phyloP scores from a whole-genome alignment of 2,113 vertebrate species.

The Albula glossodonta region DNA sequence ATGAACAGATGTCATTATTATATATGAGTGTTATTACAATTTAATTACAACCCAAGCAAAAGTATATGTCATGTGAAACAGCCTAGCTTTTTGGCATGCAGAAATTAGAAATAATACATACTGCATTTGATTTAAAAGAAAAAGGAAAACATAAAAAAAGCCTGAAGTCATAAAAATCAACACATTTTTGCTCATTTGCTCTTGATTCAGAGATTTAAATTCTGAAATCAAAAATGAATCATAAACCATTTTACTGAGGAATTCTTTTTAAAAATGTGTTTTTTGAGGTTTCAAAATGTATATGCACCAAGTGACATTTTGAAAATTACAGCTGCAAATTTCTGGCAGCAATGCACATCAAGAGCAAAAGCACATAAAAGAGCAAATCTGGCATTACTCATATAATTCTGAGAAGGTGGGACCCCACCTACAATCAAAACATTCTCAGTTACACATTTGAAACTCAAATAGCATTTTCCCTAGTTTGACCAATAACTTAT shows the following conservation, averaged over 20 bases:
- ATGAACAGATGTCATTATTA: no score
- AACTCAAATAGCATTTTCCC: background rate
- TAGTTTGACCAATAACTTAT: no score
- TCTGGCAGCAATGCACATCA: background rate
- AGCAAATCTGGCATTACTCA: conserved; percentile 11
- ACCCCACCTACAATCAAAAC: conserved; percentile 22
- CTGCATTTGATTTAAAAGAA: no score
- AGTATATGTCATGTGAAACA: no score
- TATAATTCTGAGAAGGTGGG: conserved; percentile 21
- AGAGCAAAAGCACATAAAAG: conserved; percentile 14
- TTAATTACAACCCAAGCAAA: no score
- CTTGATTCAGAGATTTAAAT: background rate
- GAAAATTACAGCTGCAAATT: background rate
- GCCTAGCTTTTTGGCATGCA: no score
- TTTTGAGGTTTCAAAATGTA: background rate
- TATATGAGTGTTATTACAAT: no score
- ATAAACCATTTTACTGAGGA: background rate
- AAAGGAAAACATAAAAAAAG: background rate
- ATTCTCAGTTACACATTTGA: conserved; percentile 3
- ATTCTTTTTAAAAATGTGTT: background rate
- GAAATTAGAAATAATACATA: no score
- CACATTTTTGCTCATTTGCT: background rate
- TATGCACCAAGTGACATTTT: conserved; percentile 16
- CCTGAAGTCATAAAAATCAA: no score
- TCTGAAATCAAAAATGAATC: background rate